Conservation (phyloP, 2,113 vertebrate species). For the Hirundichthys speculiger region DNA sequence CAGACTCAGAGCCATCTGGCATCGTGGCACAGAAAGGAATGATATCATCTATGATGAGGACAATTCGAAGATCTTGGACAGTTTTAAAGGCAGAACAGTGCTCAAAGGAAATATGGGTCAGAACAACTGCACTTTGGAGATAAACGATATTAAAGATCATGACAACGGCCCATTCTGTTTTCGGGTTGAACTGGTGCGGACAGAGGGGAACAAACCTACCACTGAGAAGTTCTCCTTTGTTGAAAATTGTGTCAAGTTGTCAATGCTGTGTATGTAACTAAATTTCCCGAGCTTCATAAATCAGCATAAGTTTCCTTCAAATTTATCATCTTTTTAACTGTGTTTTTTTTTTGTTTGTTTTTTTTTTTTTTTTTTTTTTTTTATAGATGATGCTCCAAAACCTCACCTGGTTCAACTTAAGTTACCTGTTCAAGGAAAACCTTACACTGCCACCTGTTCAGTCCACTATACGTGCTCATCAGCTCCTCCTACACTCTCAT, state of each 20-base stretch:
- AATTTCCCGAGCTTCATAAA: not conserved
- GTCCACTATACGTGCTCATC: constrained; percentile 65
- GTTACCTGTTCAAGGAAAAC: constrained; percentile 18
- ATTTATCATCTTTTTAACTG: not conserved
- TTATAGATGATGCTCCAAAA: constrained; percentile 25
- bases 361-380: not conserved
- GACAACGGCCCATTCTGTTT: constrained; percentile 75
- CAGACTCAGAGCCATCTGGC: constrained; percentile 63
- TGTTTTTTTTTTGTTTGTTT: not conserved
- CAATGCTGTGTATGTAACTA: constrained; percentile 39
- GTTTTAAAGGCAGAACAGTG: constrained; percentile 44
- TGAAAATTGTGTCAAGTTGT: constrained; percentile 34
- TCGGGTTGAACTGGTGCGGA: constrained; percentile 34
- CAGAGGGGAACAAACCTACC: not conserved
- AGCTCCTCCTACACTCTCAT: constrained; percentile 51
- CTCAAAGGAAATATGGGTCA: constrained; percentile 54
- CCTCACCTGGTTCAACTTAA: not conserved
- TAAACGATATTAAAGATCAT: constrained; percentile 30
- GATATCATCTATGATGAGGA: constrained; percentile 36
- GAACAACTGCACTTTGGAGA: constrained; percentile 71
- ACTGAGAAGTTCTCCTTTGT: constrained; percentile 54
- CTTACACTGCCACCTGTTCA: constrained; percentile 54
- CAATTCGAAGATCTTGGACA: rapidly evolving
- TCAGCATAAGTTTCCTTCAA: not conserved
- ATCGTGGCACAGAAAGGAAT: rapidly evolving